Evolutionary conservation across 2,113 vertebrate genomes (phyloP).

Genomic region (Petaurus breviceps): DNA sequence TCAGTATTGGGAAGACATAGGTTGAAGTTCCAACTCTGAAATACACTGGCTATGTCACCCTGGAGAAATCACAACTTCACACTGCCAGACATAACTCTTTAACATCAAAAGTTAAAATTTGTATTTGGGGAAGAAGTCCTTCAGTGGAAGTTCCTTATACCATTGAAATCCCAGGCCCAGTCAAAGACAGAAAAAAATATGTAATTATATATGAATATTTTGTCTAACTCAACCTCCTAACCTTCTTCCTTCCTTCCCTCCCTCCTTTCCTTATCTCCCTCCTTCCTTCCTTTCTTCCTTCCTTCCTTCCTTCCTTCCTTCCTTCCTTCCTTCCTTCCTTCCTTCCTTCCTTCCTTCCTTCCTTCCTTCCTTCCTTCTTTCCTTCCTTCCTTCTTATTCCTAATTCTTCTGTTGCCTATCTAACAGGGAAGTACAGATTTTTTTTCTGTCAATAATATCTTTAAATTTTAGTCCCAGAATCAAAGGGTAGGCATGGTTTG

Average conservation of each 20-base stretch:
- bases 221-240: too few relatives aligned
- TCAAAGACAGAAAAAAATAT: neutral
- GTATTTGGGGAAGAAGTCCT: too few relatives aligned
- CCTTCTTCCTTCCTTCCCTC: neutral
- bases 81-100: neutral
- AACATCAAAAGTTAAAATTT: neutral
- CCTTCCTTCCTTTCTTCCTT: too few relatives aligned
- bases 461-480: neutral
- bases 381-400: too few relatives aligned
- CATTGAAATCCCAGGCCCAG: neutral
- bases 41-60: neutral
- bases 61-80: neutral
- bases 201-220: neutral
- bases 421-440: too few relatives aligned
- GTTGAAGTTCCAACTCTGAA: neutral
- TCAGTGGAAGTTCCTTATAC: neutral
- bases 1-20: neutral
- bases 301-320: neutral
- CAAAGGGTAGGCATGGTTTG: neutral
- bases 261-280: neutral
- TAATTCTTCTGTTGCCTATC: too few relatives aligned
- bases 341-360: neutral
- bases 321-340: neutral
- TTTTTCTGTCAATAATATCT: neutral
- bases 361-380: too few relatives aligned